Evolutionary conservation across 2,113 vertebrate genomes (phyloP).

Genomic region (Hiodon alosoides): DNA sequence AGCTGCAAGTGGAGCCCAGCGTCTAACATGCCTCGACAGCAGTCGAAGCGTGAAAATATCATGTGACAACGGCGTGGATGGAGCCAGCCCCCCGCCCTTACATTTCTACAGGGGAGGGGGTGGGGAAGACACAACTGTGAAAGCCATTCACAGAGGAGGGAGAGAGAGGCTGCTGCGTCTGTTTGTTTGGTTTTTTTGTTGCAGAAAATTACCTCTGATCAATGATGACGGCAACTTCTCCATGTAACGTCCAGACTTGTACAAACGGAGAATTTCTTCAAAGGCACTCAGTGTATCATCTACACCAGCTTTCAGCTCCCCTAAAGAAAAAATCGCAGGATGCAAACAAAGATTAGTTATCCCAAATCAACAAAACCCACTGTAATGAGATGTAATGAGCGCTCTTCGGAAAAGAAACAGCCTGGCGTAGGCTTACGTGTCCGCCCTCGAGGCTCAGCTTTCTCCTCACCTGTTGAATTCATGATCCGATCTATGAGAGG

Average conservation of each 20-base stretch:
- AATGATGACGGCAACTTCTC: constrained; percentile 60
- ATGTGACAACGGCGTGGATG: constrained; percentile 5
- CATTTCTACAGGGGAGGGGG: background rate
- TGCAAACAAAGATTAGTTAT: constrained; percentile 13
- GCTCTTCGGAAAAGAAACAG: background rate
- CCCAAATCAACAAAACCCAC: background rate
- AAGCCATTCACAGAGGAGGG: constrained; percentile 14
- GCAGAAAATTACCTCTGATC: constrained; percentile 62
- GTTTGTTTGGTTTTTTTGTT: background rate
- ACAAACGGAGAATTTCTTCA: constrained; percentile 75
- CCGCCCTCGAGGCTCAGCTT: too few relatives aligned
- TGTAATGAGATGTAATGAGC: constrained; percentile 2
- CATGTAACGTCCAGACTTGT: constrained; percentile 79
- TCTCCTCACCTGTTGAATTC: constrained; percentile 77
- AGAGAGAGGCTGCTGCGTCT: background rate
- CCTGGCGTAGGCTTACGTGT: background rate
- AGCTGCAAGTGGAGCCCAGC: background rate
- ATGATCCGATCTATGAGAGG: constrained; percentile 77
- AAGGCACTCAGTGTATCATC: constrained; percentile 76
- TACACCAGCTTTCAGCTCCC: constrained; percentile 71
- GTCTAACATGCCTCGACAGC: constrained; percentile 2
- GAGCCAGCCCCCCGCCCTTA: constrained; percentile 2
- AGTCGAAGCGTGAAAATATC: constrained; percentile 10
- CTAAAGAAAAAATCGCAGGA: constrained; percentile 50
- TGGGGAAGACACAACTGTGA: background rate